A percentile compares a stretch with the other conserved stretches of the same genome.
Conservation (phyloP, 2,797 vertebrate species). For the Malacoctenus gilli region DNA sequence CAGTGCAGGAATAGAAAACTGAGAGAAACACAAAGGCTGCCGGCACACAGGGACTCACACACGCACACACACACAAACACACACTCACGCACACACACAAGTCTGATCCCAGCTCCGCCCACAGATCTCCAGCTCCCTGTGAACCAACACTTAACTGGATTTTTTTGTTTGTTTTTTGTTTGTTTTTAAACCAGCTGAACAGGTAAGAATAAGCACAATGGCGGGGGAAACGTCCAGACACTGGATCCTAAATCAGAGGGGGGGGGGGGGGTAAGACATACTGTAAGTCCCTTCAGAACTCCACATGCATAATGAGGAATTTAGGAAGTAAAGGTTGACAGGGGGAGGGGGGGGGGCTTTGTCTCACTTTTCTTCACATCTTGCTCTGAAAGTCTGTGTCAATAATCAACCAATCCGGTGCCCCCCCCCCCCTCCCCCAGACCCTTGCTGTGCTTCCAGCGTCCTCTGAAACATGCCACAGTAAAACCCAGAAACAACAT, state of each 20-base stretch:
- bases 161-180: no score
- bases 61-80: conserved; percentile 42
- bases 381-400: no score
- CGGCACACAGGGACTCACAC: conserved; percentile 60
- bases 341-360: no score
- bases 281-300: conserved; percentile 42
- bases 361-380: conserved; percentile 4
- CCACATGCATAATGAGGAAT: conserved; percentile 46
- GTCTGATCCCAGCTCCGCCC: conserved; percentile 58
- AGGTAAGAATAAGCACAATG: conserved; percentile 52
- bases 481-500: neutral
- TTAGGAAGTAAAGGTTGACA: conserved; percentile 26
- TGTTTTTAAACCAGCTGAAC: conserved; percentile 55
- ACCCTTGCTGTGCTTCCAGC: conserved; percentile 28
- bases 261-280: conserved; percentile 27
- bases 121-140: conserved; percentile 58
- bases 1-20: conserved; percentile 86
- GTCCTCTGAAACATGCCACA: conserved; percentile 36
- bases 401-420: neutral
- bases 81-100: conserved; percentile 40
- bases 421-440: conserved; percentile 14
- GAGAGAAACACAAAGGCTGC: conserved; percentile 80
- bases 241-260: conserved; percentile 48
- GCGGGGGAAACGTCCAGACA: conserved; percentile 58
- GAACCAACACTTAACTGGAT: conserved; percentile 65